Conservation (phyloP, 1,140 invertebrate species). For the Panagrolaimus sp. region DNA sequence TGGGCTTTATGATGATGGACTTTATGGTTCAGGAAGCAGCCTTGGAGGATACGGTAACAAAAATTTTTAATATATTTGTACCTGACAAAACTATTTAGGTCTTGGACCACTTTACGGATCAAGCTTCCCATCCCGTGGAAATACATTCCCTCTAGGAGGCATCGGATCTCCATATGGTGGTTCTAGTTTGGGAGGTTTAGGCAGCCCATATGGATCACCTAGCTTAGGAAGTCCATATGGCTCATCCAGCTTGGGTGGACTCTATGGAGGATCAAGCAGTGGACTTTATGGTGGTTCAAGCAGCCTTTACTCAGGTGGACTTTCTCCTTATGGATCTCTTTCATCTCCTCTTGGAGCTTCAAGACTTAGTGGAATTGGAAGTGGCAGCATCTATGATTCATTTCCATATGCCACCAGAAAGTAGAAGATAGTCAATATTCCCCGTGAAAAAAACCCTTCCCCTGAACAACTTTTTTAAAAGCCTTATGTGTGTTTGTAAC, state of each 20-base stretch:
- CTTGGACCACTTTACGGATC: background rate
- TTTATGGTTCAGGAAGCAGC: slow-evolving; percentile 1
- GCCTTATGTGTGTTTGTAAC: too few relatives aligned
- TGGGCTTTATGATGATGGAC: background rate
- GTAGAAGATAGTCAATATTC: background rate
- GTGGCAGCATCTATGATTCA: slow-evolving; percentile 6
- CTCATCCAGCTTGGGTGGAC: background rate
- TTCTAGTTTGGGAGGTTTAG: too few relatives aligned
- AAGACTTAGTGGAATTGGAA: background rate
- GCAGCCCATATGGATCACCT: too few relatives aligned
- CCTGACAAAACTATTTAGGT: background rate
- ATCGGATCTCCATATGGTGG: background rate
- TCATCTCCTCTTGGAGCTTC: background rate
- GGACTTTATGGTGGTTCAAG: too few relatives aligned
- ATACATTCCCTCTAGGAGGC: background rate
- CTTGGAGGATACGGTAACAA: slow-evolving; percentile 6
- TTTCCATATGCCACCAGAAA: slow-evolving; percentile 3
- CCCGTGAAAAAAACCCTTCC: too few relatives aligned
- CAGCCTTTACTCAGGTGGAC: background rate
- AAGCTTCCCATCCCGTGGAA: background rate
- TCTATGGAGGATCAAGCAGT: background rate
- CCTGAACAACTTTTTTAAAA: too few relatives aligned
- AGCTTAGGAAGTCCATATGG: background rate
- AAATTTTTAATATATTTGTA: background rate
- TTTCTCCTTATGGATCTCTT: background rate